A percentile compares a stretch with the other conserved stretches of the same genome.
These are phyloP conservation scores for Panzeria rudis DNA, from an alignment of 2,888 invertebrate species.

Conservation along the genomic window DNA sequence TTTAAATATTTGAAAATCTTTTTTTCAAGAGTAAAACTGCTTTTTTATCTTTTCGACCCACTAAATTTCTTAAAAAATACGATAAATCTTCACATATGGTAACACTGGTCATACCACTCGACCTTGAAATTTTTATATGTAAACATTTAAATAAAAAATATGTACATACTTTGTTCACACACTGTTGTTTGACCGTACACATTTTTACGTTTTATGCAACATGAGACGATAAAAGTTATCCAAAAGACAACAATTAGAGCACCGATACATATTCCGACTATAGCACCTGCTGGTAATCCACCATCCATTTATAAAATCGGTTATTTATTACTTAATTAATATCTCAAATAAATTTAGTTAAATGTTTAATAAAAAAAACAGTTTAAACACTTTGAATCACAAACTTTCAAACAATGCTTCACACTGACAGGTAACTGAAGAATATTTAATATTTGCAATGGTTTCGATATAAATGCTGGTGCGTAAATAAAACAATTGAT, in stretches of 20 bases:
- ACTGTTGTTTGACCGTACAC: neutral
- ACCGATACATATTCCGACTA: neutral
- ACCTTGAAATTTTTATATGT: neutral
- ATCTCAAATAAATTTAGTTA: neutral
- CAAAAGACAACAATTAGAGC: neutral
- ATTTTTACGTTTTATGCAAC: constrained; percentile 12
- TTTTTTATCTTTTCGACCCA: no score
- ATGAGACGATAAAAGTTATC: neutral
- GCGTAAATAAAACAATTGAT: neutral
- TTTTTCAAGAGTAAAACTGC: no score
- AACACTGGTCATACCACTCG: no score
- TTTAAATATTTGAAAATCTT: no score
- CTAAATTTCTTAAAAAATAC: no score
- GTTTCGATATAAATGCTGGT: neutral
- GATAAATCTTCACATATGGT: no score
- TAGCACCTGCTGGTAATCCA: neutral
- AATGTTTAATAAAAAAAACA: neutral
- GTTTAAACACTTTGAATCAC: neutral
- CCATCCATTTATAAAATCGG: neutral
- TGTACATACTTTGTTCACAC: neutral
- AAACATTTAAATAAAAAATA: neutral
- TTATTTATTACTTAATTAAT: neutral
- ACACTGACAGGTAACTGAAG: neutral
- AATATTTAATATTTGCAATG: neutral
- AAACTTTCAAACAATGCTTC: neutral